These are phyloP conservation scores for Apostichopus californicus DNA, from an alignment of 35 echinoderm and acorn worm genomes.

Conservation along the genomic window DNA sequence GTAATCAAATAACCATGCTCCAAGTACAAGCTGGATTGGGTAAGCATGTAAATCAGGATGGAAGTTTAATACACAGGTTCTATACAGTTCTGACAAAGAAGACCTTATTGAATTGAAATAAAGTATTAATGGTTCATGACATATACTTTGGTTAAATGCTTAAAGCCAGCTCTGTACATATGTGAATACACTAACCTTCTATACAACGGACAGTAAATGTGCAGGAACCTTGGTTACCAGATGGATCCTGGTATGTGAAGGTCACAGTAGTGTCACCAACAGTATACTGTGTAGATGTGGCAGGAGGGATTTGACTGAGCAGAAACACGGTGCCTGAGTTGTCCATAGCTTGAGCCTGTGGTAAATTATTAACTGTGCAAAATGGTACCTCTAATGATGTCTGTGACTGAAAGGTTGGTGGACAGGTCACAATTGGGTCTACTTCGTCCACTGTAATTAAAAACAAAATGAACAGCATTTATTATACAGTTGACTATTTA, in stretches of 20 bases:
- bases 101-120: no score
- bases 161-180: no score
- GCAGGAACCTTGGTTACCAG: constrained; percentile 32
- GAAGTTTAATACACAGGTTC: no score
- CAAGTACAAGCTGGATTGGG: no score
- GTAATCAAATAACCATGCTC: no score
- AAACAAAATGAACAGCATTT: neutral
- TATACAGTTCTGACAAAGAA: no score
- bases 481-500: neutral
- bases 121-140: no score
- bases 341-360: constrained; percentile 70
- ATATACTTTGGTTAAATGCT: no score
- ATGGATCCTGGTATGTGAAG: constrained; percentile 42
- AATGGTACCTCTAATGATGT: constrained; percentile 23
- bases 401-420: neutral
- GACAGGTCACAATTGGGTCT: constrained; percentile 8
- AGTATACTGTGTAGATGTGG: constrained; percentile 6
- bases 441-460: neutral
- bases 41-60: no score
- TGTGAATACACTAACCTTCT: neutral
- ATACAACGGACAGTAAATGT: constrained; percentile 12
- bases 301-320: neutral
- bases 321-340: constrained; percentile 61
- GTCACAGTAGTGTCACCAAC: constrained; percentile 47
- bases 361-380: constrained; percentile 50